Evolutionary conservation across 1,140 invertebrate genomes (phyloP).

Genomic region (Calliphora vicina): DNA sequence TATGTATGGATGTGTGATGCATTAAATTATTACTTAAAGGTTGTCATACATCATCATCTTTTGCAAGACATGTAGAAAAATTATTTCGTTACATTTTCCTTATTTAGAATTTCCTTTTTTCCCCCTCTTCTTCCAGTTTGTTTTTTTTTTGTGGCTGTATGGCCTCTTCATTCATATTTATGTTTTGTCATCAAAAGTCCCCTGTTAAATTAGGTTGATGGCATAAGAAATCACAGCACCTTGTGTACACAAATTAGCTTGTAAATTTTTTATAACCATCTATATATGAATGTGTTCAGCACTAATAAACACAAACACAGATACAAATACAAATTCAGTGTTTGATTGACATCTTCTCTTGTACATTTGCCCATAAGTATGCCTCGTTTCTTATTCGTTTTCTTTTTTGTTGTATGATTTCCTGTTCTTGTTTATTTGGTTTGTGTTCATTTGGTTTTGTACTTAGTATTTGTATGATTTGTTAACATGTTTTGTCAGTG

Average conservation of each 20-base stretch:
- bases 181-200: slow-evolving; percentile 20
- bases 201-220: slow-evolving; percentile 33
- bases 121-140: neutral
- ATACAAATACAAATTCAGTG: neutral
- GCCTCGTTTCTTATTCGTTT: too few species aligned
- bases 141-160: neutral
- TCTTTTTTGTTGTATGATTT: neutral
- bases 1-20: neutral
- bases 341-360: too few species aligned
- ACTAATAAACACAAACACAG: neutral
- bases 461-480: neutral
- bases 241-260: slow-evolving; percentile 31
- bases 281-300: neutral
- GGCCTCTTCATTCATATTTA: slow-evolving; percentile 1
- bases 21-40: slow-evolving; percentile 7
- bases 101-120: neutral
- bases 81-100: neutral
- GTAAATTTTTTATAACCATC: slow-evolving; percentile 19
- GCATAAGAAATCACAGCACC: slow-evolving; percentile 36
- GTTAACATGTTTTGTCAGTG: neutral
- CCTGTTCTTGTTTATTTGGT: neutral
- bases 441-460: neutral
- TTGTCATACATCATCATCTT: slow-evolving; percentile 28
- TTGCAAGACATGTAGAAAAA: too few species aligned
- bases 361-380: too few species aligned